Base-by-base conservation (phyloP, 2,113 vertebrate species). In the Isichthys henryi region DNA sequence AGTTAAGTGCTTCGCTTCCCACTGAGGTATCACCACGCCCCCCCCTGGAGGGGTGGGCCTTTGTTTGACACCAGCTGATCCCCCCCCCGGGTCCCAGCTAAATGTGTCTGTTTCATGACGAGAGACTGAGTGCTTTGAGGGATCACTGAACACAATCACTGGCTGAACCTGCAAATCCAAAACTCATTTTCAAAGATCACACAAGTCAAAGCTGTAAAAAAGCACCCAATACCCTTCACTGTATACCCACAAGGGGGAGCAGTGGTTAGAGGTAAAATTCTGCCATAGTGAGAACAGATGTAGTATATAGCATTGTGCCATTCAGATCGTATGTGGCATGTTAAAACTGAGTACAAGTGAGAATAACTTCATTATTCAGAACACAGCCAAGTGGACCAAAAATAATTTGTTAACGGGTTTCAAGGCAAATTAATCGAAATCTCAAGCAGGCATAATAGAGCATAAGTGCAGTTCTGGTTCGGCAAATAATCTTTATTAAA, bases 401-500 rank as follows among this genome's bases (percentile, higher is more conserved):
- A 62, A 88, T 62, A 88, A n/a, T 62, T 62, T 88, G 19, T 88
- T 66, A 88, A 62, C 17, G 39, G 87, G 21, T 88, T 66, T 88
- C 56, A 66, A 66, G 39, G 23, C 53, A 45, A 88, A 88, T 62
- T 43, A 88, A 88, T 88, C 35, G 56, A 88, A 17, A 88, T 66
- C 39, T 50, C 85, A 56, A 31, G 85, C 53, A 88, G 35, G 49
- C 86, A 88, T 46, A 62, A 88, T 66, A 45, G 56, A 66, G 58
- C 17, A 35, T 88, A 66, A 66, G 56, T 39, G 5, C 35, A 88
- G 10, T 27, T 56, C 19, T 88, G 15, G 31, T 62, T 88, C 35
- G 9, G 87, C 87, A 62, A 88, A 88, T 88, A 58, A 88, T 66
- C 39, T 48, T 88, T 66, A 88, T 88, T 88, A 62, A 66, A 46